Conservation (phyloP, 1,140 invertebrate species). For the Temnothorax longispinosus region DNA sequence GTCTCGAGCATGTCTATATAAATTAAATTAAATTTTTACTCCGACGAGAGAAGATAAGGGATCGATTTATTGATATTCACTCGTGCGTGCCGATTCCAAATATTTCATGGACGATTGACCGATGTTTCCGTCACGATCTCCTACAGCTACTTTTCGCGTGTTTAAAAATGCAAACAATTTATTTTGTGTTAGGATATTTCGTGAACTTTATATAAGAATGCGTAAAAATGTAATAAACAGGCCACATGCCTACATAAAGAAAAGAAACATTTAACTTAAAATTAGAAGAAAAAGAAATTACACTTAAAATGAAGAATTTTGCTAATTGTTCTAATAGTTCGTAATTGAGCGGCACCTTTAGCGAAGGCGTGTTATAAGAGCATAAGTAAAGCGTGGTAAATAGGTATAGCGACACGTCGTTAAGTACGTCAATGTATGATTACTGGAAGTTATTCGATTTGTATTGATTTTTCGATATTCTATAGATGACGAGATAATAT, state of each 20-base stretch:
- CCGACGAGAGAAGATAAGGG: background rate
- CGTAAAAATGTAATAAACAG: background rate
- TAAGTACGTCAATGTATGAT: slow-evolving; percentile 35
- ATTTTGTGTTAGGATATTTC: background rate
- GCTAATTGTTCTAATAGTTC: background rate
- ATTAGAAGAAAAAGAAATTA: slow-evolving; percentile 9
- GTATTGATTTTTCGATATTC: slow-evolving; percentile 25
- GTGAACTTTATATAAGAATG: background rate
- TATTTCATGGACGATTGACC: slow-evolving; percentile 21
- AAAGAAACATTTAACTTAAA: background rate
- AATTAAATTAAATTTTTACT: slow-evolving; percentile 44
- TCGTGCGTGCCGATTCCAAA: slow-evolving; percentile 23
- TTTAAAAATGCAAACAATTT: background rate
- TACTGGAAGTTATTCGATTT: background rate
- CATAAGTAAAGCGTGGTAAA: background rate
- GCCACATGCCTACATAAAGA: no score
- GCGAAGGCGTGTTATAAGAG: background rate
- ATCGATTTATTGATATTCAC: slow-evolving; percentile 31
- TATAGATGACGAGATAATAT: background rate
- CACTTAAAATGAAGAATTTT: background rate
- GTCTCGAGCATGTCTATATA: slow-evolving; percentile 22
- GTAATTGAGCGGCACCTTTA: background rate
- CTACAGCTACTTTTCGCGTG: background rate
- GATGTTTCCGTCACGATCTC: background rate
- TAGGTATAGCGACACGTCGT: background rate